Evolutionary conservation across 2,888 invertebrate species (phyloP).

Genomic region (Nomada hirtipes): DNA sequence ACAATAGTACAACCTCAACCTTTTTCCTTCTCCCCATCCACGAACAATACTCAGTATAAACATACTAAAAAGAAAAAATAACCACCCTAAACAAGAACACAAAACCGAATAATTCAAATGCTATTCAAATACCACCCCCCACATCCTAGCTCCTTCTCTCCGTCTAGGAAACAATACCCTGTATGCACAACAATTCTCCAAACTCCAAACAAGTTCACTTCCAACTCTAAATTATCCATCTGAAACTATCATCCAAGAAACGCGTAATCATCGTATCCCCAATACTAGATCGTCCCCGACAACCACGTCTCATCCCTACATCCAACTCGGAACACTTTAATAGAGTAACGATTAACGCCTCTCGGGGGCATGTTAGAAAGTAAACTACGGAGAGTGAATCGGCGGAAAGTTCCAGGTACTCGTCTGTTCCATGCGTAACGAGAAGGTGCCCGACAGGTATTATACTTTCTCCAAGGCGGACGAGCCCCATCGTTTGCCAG

Average conservation of each 20-base stretch:
- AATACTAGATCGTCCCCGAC: constrained; percentile 1
- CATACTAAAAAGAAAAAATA: too few species aligned
- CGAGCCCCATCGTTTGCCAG: neutral
- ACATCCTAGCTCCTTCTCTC: too few species aligned
- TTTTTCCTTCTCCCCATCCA: too few species aligned
- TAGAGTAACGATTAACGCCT: constrained; percentile 51
- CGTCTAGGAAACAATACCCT: too few species aligned
- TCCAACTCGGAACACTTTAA: constrained; percentile 43
- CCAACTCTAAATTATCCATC: constrained; percentile 9
- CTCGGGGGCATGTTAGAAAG: constrained; percentile 48
- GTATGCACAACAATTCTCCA: neutral
- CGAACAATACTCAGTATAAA: too few species aligned
- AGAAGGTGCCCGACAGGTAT: constrained; percentile 35
- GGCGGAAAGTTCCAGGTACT: constrained; percentile 17
- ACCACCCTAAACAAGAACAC: too few species aligned
- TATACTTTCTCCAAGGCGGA: constrained; percentile 45
- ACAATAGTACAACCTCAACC: too few species aligned
- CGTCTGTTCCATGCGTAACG: constrained; percentile 26
- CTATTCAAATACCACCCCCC: too few species aligned
- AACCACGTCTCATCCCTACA: constrained; percentile 13
- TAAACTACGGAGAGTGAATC: constrained; percentile 42
- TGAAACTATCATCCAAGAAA: constrained; percentile 21
- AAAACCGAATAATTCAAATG: too few species aligned
- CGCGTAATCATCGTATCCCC: constrained; percentile 45
- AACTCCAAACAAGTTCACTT: constrained; percentile 15